These are phyloP conservation scores for Caenorhabditis wallacei DNA, from an alignment of 2,888 invertebrate genomes.

Conservation along the genomic window DNA sequence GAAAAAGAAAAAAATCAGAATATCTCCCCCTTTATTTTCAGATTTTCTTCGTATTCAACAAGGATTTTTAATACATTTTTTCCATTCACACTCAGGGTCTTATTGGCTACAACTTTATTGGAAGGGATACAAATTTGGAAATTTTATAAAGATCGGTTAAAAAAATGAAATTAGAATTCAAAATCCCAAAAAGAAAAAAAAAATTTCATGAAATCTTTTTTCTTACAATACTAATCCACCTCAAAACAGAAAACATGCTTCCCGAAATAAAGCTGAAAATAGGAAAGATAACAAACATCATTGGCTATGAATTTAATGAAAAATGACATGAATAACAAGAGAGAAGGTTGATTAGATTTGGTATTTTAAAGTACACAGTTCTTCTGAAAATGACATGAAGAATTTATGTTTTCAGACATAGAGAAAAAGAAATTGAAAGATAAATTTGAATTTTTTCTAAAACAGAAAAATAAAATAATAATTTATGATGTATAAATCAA, in stretches of 20 bases:
- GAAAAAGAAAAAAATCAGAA: too few relatives aligned
- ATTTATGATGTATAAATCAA: too few relatives aligned
- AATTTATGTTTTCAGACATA: background rate
- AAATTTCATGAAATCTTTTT: too few relatives aligned
- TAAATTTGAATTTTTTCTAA: background rate
- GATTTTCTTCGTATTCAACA: too few relatives aligned
- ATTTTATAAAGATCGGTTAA: too few relatives aligned
- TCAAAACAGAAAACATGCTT: background rate
- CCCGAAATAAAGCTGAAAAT: background rate
- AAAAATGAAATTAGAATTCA: too few relatives aligned
- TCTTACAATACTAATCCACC: background rate
- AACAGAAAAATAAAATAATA: background rate
- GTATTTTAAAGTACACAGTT: constrained; percentile 17
- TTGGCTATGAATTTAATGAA: background rate
- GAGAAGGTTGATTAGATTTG: background rate
- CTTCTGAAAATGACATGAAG: constrained; percentile 18
- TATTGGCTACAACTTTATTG: too few relatives aligned
- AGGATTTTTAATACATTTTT: too few relatives aligned
- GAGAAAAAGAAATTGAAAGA: background rate
- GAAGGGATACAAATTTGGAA: too few relatives aligned
- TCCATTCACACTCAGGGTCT: too few relatives aligned
- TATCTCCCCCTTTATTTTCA: too few relatives aligned
- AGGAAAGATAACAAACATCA: constrained; percentile 6
- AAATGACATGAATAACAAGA: constrained; percentile 15
- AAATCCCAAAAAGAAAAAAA: too few relatives aligned